A percentile compares a stretch with the other conserved stretches of the same genome.
Conservation (phyloP, 2,888 invertebrate genomes). For the Morinoia aosen region DNA sequence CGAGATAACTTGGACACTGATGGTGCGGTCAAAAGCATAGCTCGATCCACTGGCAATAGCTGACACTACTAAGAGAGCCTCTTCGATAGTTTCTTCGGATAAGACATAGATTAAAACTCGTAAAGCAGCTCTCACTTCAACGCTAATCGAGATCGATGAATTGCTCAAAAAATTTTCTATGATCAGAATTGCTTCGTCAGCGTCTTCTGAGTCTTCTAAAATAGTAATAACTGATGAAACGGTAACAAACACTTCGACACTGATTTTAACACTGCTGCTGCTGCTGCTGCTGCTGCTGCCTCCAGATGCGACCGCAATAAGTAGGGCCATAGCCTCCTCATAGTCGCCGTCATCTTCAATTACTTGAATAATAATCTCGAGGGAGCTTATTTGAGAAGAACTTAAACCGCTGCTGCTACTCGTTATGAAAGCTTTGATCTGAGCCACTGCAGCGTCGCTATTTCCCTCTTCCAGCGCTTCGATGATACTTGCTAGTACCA, state of each 20-base stretch:
- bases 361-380: background rate
- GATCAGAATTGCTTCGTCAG: background rate
- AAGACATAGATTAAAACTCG: background rate
- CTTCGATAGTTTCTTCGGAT: background rate
- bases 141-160: background rate
- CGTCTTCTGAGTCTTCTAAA: background rate
- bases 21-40: background rate
- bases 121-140: background rate
- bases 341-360: background rate
- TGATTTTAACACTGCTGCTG: background rate
- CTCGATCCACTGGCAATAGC: background rate
- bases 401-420: background rate
- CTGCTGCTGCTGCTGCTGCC: slow-evolving; percentile 14
- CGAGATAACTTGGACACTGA: background rate
- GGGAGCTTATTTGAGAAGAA: background rate
- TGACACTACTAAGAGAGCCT: background rate
- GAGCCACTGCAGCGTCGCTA: background rate
- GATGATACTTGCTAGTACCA: background rate
- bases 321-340: background rate
- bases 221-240: background rate
- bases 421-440: background rate
- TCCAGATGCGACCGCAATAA: background rate
- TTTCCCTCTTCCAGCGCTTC: background rate
- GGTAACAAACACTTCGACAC: background rate
- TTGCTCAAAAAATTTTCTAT: background rate